Evolutionary conservation across 2,888 invertebrate species (phyloP).

Genomic region (Tiliacea aurago): DNA sequence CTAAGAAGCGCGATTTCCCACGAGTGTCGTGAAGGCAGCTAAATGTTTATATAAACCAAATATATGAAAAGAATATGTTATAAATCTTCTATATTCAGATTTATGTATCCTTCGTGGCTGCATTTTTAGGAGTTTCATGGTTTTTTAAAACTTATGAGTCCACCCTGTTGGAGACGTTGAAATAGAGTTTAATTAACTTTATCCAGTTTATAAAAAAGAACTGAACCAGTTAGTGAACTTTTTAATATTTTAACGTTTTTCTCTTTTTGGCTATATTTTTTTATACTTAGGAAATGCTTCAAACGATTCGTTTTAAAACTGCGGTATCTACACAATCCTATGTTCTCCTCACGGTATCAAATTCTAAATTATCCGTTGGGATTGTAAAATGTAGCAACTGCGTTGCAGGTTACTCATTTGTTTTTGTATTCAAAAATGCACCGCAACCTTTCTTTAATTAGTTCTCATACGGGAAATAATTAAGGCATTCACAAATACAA

Average conservation of each 20-base stretch:
- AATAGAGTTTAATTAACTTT: neutral
- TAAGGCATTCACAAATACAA: neutral
- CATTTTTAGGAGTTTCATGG: constrained; percentile 37
- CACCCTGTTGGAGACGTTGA: neutral
- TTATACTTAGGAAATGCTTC: neutral
- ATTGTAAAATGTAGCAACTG: neutral
- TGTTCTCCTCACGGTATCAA: neutral
- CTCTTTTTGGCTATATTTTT: neutral
- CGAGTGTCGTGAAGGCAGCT: constrained; percentile 39
- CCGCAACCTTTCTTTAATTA: neutral
- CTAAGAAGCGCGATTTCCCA: constrained; percentile 37
- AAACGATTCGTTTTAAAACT: neutral
- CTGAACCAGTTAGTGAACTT: neutral
- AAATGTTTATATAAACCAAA: constrained; percentile 46
- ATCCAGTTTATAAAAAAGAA: neutral
- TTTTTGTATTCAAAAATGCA: neutral
- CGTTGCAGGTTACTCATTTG: neutral
- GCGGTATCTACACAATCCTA: neutral
- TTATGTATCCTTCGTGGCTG: constrained; percentile 47
- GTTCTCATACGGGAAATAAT: neutral
- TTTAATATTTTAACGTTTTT: neutral
- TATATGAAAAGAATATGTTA: constrained; percentile 35
- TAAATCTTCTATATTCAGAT: constrained; percentile 49
- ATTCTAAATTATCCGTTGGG: neutral
- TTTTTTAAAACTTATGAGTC: constrained; percentile 32